These are phyloP conservation scores for Pholis gunnellus DNA, from an alignment of 2,113 vertebrate species.

Conservation along the genomic window DNA sequence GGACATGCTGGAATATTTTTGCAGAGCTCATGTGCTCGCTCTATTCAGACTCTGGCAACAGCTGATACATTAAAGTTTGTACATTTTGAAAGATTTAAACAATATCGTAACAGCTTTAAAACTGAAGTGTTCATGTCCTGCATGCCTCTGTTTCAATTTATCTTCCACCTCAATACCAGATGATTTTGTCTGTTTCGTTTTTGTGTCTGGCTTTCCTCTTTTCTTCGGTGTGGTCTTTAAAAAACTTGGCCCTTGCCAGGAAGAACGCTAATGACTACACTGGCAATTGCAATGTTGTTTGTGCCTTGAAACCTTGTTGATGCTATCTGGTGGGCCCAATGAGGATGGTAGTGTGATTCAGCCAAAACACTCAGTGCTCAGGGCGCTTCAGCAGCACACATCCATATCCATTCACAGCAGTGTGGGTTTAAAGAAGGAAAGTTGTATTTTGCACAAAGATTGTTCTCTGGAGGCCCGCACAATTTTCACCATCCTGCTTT, in stretches of 20 bases:
- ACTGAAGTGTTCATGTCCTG: neutral
- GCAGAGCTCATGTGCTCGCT: conserved; percentile 26
- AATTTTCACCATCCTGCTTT: conserved; percentile 61
- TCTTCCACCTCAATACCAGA: neutral
- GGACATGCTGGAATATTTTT: conserved; percentile 37
- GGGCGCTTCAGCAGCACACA: conserved; percentile 38
- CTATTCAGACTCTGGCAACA: conserved; percentile 25
- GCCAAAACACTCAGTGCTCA: conserved; percentile 47
- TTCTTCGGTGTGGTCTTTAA: neutral
- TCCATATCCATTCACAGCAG: conserved; percentile 48
- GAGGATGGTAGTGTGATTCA: conserved; percentile 40
- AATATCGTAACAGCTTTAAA: conserved; percentile 13
- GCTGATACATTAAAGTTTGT: conserved; percentile 38
- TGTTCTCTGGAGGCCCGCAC: conserved; percentile 38
- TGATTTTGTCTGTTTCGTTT: conserved; percentile 1
- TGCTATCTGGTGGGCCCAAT: conserved; percentile 47
- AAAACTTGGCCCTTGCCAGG: conserved; percentile 6
- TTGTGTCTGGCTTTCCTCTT: conserved; percentile 3
- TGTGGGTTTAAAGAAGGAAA: conserved; percentile 46
- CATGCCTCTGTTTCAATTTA: neutral
- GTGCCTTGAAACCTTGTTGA: conserved; percentile 49
- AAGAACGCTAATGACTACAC: conserved; percentile 31
- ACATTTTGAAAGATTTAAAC: conserved; percentile 32
- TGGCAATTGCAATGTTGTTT: conserved; percentile 51
- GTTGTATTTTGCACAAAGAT: conserved; percentile 35